Evolutionary conservation across 2,888 invertebrate species (phyloP).

Genomic region (Lycia hirtaria): DNA sequence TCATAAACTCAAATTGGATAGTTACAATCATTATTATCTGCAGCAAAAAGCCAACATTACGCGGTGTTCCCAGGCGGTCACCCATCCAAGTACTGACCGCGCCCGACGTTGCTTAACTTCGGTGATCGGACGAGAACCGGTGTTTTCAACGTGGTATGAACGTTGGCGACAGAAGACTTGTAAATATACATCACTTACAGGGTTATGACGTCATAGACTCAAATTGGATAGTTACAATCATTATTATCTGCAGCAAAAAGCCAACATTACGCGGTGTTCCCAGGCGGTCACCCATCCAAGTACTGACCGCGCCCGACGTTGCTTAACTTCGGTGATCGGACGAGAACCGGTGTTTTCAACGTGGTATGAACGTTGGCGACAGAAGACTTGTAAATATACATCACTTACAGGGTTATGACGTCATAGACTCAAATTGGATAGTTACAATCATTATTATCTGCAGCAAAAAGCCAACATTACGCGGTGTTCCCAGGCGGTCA

Average conservation of each 20-base stretch:
- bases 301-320: conserved; percentile 76
- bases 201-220: no score
- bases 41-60: conserved; percentile 62
- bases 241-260: conserved; percentile 55
- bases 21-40: no score
- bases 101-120: conserved; percentile 77
- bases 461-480: conserved; percentile 62
- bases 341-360: conserved; percentile 75
- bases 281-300: conserved; percentile 78
- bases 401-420: no score
- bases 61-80: conserved; percentile 75
- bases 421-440: no score
- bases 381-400: no score
- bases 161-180: conserved; percentile 45
- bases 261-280: conserved; percentile 70
- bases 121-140: conserved; percentile 78
- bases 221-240: no score
- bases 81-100: conserved; percentile 77
- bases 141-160: conserved; percentile 64
- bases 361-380: conserved; percentile 50
- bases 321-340: conserved; percentile 79
- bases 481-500: conserved; percentile 75
- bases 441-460: no score
- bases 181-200: no score
- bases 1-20: no score